Conservation (phyloP, 2,888 invertebrate genomes). For the Metacarcinus magister region DNA sequence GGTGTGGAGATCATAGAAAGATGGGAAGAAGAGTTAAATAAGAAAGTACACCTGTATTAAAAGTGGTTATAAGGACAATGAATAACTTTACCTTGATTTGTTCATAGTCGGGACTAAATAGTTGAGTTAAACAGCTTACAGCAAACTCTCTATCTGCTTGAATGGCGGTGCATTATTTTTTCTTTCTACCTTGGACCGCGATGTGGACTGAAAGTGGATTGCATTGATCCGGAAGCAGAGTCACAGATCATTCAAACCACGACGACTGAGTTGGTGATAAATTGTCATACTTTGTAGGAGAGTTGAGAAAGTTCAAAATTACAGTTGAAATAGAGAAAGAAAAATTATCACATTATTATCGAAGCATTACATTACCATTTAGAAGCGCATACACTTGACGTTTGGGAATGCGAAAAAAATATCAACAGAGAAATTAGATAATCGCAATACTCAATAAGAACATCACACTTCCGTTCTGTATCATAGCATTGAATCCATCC, state of each 20-base stretch:
- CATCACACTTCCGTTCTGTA: neutral
- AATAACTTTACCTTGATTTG: neutral
- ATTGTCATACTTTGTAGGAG: neutral
- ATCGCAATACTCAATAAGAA: neutral
- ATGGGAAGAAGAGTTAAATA: neutral
- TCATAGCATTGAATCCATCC: too few species aligned
- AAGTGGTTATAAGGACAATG: constrained; percentile 9
- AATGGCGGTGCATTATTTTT: neutral
- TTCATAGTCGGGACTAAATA: neutral
- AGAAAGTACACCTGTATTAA: neutral
- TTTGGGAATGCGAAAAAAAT: too few species aligned
- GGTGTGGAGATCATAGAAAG: neutral
- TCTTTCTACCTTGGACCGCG: neutral
- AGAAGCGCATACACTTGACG: too few species aligned
- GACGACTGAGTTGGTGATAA: too few species aligned
- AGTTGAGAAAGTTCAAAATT: neutral
- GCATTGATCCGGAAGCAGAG: neutral
- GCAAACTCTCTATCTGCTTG: neutral
- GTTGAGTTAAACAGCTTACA: neutral
- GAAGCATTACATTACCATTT: too few species aligned
- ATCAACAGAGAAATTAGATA: too few species aligned
- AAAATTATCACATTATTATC: too few species aligned
- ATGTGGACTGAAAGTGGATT: neutral
- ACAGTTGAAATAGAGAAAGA: too few species aligned
- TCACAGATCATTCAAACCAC: too few species aligned